Percentiles rank a stretch among this genome's conserved stretches.
phyloP scores from a whole-genome alignment of 2,888 invertebrate genomes.

The Conus canariensis region DNA sequence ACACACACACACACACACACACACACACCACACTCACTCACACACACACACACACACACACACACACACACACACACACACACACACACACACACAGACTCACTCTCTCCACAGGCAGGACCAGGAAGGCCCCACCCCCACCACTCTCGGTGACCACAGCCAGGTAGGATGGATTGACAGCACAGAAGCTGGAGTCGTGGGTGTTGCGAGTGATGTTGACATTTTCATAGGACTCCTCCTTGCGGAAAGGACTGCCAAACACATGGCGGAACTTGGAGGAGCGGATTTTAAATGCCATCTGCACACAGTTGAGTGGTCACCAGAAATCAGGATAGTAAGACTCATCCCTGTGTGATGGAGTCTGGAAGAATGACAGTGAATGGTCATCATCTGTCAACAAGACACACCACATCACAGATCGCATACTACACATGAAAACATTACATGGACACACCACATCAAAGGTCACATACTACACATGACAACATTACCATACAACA shows the following conservation, averaged over 20 bases:
- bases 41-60: too few species aligned
- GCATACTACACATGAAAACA: background rate
- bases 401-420: too few species aligned
- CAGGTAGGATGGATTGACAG: slow-evolving; percentile 98
- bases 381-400: background rate
- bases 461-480: too few species aligned
- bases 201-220: slow-evolving; percentile 95
- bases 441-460: background rate
- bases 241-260: slow-evolving; percentile 92
- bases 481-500: too few species aligned
- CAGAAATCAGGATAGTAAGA: background rate
- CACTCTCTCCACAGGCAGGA: slow-evolving; percentile 92
- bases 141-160: slow-evolving; percentile 97
- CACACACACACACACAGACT: slow-evolving; percentile 72
- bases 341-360: background rate
- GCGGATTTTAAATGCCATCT: slow-evolving; percentile 82
- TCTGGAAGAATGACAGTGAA: background rate
- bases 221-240: slow-evolving; percentile 98
- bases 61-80: background rate
- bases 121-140: slow-evolving; percentile 93
- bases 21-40: slow-evolving; percentile 21
- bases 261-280: slow-evolving; percentile 99
- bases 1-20: background rate
- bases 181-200: slow-evolving; percentile 99
- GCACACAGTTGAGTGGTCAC: background rate